Evolutionary conservation across 2,113 vertebrate species (phyloP).

Genomic region (Vidua macroura): DNA sequence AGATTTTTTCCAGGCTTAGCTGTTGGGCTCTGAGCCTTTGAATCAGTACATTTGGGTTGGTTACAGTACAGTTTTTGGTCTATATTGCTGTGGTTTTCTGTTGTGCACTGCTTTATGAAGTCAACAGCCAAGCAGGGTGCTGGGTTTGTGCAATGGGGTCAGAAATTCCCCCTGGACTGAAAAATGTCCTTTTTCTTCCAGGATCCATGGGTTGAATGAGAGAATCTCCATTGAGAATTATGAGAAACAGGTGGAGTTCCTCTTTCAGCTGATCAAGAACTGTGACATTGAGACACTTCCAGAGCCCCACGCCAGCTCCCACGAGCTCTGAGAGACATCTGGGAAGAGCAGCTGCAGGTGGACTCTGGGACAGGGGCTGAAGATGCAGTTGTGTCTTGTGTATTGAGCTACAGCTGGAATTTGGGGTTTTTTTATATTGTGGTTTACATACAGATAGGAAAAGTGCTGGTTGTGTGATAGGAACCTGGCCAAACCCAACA

Average conservation of each 20-base stretch:
- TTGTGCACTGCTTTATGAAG: background rate
- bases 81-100: background rate
- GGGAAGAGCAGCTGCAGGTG: background rate
- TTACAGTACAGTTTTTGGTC: background rate
- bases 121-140: background rate
- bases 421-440: accelerated
- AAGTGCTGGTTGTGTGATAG: background rate
- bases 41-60: background rate
- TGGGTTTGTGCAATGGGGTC: background rate
- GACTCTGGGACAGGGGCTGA: background rate
- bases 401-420: background rate
- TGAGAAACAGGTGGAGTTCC: slow-evolving; percentile 82
- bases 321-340: slow-evolving; percentile 78
- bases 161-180: background rate
- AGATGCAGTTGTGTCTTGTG: background rate
- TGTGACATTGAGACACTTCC: slow-evolving; percentile 77
- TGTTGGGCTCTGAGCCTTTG: background rate
- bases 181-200: slow-evolving; percentile 40
- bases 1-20: background rate
- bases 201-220: slow-evolving; percentile 92
- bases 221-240: slow-evolving; percentile 86
- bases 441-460: background rate
- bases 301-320: slow-evolving; percentile 68
- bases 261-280: slow-evolving; percentile 88
- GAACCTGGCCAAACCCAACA: background rate